A percentile compares a stretch with the other conserved stretches of the same genome.
phyloP scores from a whole-genome alignment of 2,797 vertebrate species.

The Xiphorhynchus erythropygius region DNA sequence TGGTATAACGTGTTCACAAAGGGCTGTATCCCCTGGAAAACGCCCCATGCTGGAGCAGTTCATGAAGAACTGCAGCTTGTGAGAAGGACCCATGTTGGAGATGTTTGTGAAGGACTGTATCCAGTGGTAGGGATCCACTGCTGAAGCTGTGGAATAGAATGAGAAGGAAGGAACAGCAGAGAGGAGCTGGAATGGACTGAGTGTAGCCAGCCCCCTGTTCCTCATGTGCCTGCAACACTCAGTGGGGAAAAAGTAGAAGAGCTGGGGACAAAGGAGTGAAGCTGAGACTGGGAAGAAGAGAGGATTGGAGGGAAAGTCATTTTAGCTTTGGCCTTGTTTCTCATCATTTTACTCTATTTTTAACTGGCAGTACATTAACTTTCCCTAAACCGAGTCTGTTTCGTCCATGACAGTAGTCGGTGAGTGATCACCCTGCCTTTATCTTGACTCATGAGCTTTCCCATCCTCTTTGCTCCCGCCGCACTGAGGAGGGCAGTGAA shows the following conservation, averaged over 20 bases:
- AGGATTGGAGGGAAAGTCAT: background rate
- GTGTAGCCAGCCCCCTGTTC: rapidly evolving
- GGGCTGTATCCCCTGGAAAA: background rate
- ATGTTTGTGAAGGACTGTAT: background rate
- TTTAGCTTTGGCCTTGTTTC: background rate
- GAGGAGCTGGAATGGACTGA: background rate
- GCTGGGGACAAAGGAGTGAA: background rate
- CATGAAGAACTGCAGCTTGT: background rate
- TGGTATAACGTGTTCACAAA: background rate
- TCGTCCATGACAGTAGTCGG: background rate
- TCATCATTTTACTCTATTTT: background rate
- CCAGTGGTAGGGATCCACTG: background rate
- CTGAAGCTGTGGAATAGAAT: background rate
- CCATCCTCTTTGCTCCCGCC: background rate
- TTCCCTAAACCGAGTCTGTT: background rate
- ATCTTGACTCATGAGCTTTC: background rate
- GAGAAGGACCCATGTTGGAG: background rate
- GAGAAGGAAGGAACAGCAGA: background rate
- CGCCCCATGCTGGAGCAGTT: no score
- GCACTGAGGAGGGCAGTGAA: background rate
- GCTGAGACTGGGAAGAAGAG: background rate
- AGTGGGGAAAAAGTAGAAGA: background rate
- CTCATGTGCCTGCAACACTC: rapidly evolving
- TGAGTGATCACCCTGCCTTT: background rate
- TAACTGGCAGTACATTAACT: background rate